Base-by-base conservation (phyloP, 2,113 vertebrate genomes). In the Tor tambroides region DNA sequence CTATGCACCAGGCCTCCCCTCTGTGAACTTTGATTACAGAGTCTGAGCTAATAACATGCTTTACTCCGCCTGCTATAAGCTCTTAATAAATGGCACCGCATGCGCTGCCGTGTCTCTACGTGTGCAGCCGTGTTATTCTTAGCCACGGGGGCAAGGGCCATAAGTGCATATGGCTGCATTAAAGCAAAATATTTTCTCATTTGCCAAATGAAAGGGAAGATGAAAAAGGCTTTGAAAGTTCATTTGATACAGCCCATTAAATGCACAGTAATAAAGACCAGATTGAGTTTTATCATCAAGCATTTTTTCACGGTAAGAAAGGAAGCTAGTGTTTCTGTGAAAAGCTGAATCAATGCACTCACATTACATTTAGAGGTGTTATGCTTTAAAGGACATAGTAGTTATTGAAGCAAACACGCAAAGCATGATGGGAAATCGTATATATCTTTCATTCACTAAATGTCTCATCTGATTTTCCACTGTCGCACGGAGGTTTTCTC, bases 21-120 rank as follows among this genome's bases (percentile, higher is more conserved):
- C 86, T 83, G 59, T 87, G 74, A 84, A 82, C 87, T 88, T 86
- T 87, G 75, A 87, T 86, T 89, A 89, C 86, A 75, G 46, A 88
- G 51, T 74, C 59, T 49, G 38, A 84, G 30, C 67, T 65, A 87
- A 78, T 88, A 79, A 67, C 79, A 67, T 78, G 59, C 74, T 80
- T 88, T 79, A 81, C 76, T 41, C 67, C 19, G 49, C 67, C 78
- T 85, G 78, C 84, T 74, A 79, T 80, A 88, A 80, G 67, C 80
- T 77, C 65, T 76, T 87, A 89, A 86, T 87, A 84, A 75, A 82
- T 61, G 72, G 76, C 67, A 75, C 86, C 3, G 65, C 56, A 56
- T 86, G 78, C 30, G 14, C 51, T 84, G 65, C 67, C 54, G 69
- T 74, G 80, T 74, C 81, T 86, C 38, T 30, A 72, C 63, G 23